These are phyloP conservation scores for Urocyon cinereoargenteus DNA, from an alignment of 2,797 vertebrate genomes.

Conservation along the genomic window DNA sequence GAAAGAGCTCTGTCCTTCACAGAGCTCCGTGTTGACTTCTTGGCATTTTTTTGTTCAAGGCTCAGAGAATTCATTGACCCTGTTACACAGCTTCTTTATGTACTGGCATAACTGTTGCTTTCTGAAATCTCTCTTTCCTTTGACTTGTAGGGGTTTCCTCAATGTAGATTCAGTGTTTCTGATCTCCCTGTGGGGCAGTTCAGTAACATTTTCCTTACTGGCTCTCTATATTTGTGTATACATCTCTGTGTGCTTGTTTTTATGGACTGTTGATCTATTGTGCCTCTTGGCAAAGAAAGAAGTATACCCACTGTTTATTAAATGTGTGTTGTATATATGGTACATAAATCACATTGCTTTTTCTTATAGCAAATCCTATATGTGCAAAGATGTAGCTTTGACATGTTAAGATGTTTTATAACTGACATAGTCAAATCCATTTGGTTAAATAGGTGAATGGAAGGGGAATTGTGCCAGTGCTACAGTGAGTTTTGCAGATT, in stretches of 20 bases:
- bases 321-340: not conserved
- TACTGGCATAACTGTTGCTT: constrained; percentile 26
- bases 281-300: constrained; percentile 15
- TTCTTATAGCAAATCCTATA: not conserved
- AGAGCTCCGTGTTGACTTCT: constrained; percentile 42
- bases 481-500: constrained; percentile 38
- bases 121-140: constrained; percentile 60
- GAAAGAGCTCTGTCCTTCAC: constrained; percentile 57
- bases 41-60: constrained; percentile 54
- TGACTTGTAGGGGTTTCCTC: constrained; percentile 19
- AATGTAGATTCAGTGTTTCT: constrained; percentile 40
- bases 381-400: constrained; percentile 5
- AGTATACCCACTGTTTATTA: not conserved
- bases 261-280: constrained; percentile 25
- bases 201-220: constrained; percentile 40
- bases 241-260: constrained; percentile 41
- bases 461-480: not conserved
- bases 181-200: not conserved
- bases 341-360: not conserved
- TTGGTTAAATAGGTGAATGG: constrained; percentile 33
- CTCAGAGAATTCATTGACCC: not conserved
- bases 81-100: constrained; percentile 61
- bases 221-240: constrained; percentile 40
- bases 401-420: constrained; percentile 60
- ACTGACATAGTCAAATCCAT: constrained; percentile 41